phyloP scores from a whole-genome alignment of 2,888 invertebrate species.

The Nephrotoma appendiculata region DNA sequence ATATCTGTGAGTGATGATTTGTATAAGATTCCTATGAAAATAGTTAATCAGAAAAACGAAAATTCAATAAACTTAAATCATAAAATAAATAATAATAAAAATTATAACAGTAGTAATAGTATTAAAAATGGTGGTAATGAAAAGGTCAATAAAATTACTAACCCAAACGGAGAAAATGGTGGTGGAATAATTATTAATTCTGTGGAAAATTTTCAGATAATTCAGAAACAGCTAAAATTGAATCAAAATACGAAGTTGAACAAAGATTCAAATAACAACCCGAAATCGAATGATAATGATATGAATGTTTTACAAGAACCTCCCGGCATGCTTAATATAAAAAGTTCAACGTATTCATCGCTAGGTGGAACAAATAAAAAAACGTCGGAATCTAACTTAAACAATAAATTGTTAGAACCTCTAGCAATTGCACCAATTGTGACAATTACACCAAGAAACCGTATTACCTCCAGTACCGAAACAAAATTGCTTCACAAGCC shows the following conservation, averaged over 20 bases:
- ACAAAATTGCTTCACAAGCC: slow-evolving; percentile 11
- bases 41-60: slow-evolving; percentile 21
- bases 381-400: not conserved
- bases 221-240: slow-evolving; percentile 19
- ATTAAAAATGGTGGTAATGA: not conserved
- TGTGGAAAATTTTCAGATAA: slow-evolving; percentile 36
- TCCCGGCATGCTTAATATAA: slow-evolving; percentile 22
- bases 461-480: not conserved
- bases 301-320: slow-evolving; percentile 14
- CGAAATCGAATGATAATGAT: not conserved
- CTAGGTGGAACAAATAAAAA: not conserved
- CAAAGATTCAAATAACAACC: slow-evolving; percentile 9
- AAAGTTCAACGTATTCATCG: slow-evolving; percentile 15
- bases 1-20: slow-evolving; percentile 31
- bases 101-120: not conserved
- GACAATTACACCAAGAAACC: not conserved
- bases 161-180: not conserved
- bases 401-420: not conserved
- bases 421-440: not conserved
- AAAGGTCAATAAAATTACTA: not conserved
- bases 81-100: not conserved
- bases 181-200: slow-evolving; percentile 26
- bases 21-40: slow-evolving; percentile 28
- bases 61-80: not conserved
- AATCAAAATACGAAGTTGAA: slow-evolving; percentile 7